Conservation (phyloP, 2,797 vertebrate species). For the Microctenopoma steveboyesi region DNA sequence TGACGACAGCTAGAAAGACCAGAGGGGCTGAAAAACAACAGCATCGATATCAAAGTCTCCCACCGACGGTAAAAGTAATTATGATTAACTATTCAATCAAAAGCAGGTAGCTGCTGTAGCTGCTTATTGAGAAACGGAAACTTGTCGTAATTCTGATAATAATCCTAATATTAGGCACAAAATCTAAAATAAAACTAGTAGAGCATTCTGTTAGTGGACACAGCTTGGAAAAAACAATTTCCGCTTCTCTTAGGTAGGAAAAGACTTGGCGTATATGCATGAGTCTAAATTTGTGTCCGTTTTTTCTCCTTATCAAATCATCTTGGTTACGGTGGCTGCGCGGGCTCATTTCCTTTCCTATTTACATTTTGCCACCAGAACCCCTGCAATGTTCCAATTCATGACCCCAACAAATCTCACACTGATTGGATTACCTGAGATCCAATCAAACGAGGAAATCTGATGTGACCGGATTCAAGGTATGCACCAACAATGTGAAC, state of each 20-base stretch:
- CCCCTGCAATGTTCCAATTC: conserved; percentile 24
- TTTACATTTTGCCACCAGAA: conserved; percentile 37
- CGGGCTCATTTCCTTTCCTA: conserved; percentile 45
- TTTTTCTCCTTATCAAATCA: conserved; percentile 61
- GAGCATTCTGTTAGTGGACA: background rate
- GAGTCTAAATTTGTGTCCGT: conserved; percentile 39
- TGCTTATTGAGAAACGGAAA: too few relatives aligned
- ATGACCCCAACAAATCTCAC: conserved; percentile 55
- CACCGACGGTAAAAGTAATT: too few relatives aligned
- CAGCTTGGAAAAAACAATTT: background rate
- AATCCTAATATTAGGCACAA: too few relatives aligned
- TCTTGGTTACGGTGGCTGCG: conserved; percentile 37
- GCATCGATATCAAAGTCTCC: too few relatives aligned
- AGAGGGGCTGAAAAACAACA: background rate
- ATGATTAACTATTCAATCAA: too few relatives aligned
- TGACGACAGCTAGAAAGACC: background rate
- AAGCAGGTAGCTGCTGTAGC: too few relatives aligned
- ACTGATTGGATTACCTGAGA: conserved; percentile 76
- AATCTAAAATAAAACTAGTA: background rate
- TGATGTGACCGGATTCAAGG: conserved; percentile 53
- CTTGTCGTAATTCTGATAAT: too few relatives aligned
- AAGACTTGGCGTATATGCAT: conserved; percentile 8
- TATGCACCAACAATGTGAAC: conserved; percentile 5
- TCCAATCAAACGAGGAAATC: conserved; percentile 74
- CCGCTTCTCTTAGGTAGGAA: background rate